Conservation (phyloP, 2,797 vertebrate species). For the Epinephelus coioides region DNA sequence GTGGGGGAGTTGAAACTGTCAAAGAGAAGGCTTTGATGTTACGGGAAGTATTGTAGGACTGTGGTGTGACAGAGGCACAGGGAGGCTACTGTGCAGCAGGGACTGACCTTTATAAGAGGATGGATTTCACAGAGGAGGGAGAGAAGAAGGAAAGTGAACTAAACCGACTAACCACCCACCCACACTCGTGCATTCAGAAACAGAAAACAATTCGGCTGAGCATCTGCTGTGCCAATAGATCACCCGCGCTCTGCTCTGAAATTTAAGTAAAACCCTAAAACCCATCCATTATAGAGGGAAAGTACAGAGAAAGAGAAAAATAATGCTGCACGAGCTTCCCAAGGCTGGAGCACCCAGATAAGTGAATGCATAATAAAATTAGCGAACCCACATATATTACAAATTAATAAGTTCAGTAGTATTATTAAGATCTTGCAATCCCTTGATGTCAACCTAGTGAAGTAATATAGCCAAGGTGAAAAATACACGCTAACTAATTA, state of each 20-base stretch:
- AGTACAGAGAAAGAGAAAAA: slow-evolving; percentile 35
- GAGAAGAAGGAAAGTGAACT: slow-evolving; percentile 15
- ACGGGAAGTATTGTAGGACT: slow-evolving; percentile 29
- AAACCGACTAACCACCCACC: slow-evolving; percentile 31
- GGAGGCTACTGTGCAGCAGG: slow-evolving; percentile 37
- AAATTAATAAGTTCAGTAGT: slow-evolving; percentile 33
- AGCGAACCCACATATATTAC: slow-evolving; percentile 47
- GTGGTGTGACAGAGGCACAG: slow-evolving; percentile 13
- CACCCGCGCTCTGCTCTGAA: slow-evolving; percentile 22
- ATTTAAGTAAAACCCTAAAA: slow-evolving; percentile 23
- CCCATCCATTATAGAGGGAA: slow-evolving; percentile 28
- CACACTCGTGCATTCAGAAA: slow-evolving; percentile 21
- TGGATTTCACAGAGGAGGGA: slow-evolving; percentile 42
- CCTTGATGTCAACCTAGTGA: slow-evolving; percentile 14
- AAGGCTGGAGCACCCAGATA: slow-evolving; percentile 57
- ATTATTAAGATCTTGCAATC: slow-evolving; percentile 44
- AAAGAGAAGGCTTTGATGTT: slow-evolving; percentile 60
- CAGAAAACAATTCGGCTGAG: slow-evolving; percentile 31
- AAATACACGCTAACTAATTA: slow-evolving; percentile 16
- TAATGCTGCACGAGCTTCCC: slow-evolving; percentile 28
- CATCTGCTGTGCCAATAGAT: slow-evolving; percentile 18
- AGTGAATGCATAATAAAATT: slow-evolving; percentile 52
- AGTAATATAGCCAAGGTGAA: slow-evolving; percentile 20
- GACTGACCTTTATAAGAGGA: slow-evolving; percentile 63
- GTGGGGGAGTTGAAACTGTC: slow-evolving; percentile 39